A percentile compares a stretch with the other conserved stretches of the same genome.
Evolutionary conservation across 1,140 invertebrate genomes (phyloP).

Genomic region (Panagrolaimus sp.): DNA sequence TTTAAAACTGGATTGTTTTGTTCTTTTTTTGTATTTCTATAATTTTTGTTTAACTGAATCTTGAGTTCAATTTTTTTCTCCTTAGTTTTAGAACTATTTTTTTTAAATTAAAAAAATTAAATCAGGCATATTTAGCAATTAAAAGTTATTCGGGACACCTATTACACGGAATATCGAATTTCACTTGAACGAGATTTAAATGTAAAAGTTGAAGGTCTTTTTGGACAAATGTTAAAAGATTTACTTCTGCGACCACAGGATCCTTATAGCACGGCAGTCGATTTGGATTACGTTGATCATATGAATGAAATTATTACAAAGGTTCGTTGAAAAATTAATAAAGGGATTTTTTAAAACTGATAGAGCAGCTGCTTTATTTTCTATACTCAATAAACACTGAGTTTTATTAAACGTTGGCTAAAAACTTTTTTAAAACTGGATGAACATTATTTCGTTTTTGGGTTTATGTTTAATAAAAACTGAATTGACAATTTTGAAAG

Average conservation of each 20-base stretch:
- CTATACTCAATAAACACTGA: too few relatives aligned
- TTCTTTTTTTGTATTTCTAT: too few relatives aligned
- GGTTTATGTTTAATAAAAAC: too few relatives aligned
- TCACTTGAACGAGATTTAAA: constrained; percentile 35
- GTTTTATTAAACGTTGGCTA: too few relatives aligned
- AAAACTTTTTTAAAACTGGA: too few relatives aligned
- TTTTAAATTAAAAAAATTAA: too few relatives aligned
- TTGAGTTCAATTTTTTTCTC: too few relatives aligned
- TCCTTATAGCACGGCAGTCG: constrained; percentile 27
- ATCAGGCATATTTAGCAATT: constrained; percentile 34
- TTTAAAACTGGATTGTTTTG: not conserved
- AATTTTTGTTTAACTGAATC: not conserved
- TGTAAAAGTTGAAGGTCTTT: constrained; percentile 44
- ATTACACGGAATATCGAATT: constrained; percentile 37
- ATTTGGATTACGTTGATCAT: constrained; percentile 32
- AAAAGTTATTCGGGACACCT: constrained; percentile 45
- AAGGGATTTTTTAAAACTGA: too few relatives aligned
- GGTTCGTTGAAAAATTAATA: not conserved
- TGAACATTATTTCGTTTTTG: too few relatives aligned
- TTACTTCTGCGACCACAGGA: constrained; percentile 31
- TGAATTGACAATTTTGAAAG: too few relatives aligned
- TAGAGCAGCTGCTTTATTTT: too few relatives aligned
- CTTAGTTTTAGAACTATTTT: too few relatives aligned
- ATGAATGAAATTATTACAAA: constrained; percentile 25
- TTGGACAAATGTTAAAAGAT: constrained; percentile 41